Conservation (phyloP, 1,140 invertebrate species). For the Meloidogyne hapla region DNA sequence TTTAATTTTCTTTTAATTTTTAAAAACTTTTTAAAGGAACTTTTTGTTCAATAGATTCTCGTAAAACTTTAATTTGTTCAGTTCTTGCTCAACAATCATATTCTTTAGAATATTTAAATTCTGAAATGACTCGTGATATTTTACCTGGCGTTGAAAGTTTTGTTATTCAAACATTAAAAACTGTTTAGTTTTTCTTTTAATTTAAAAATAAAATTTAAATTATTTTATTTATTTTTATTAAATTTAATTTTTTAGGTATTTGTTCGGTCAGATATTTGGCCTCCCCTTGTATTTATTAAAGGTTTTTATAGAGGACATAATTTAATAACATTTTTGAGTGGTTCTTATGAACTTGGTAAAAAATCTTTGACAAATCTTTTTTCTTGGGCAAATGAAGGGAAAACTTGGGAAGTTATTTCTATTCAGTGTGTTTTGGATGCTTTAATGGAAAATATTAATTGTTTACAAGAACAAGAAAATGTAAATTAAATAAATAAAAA, state of each 20-base stretch:
- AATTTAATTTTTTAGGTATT: background rate
- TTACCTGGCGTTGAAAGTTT: slow-evolving; percentile 49
- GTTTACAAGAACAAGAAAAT: background rate
- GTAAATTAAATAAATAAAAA: background rate
- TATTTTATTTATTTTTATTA: too few relatives aligned
- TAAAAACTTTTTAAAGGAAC: slow-evolving; percentile 36
- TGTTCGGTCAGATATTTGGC: background rate
- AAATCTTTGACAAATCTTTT: slow-evolving; percentile 39
- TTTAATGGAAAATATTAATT: slow-evolving; percentile 14
- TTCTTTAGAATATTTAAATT: slow-evolving; percentile 45
- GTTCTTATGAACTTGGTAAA: slow-evolving; percentile 44
- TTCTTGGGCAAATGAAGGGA: slow-evolving; percentile 39
- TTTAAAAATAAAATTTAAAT: background rate
- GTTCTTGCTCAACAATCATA: slow-evolving; percentile 37
- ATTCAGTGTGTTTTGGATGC: slow-evolving; percentile 33
- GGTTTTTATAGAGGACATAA: slow-evolving; percentile 50
- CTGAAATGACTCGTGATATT: slow-evolving; percentile 46
- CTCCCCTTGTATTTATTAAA: slow-evolving; percentile 42
- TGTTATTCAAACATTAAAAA: slow-evolving; percentile 45
- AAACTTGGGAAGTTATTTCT: slow-evolving; percentile 33
- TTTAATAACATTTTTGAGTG: slow-evolving; percentile 45
- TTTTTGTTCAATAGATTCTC: slow-evolving; percentile 41
- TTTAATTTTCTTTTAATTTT: background rate
- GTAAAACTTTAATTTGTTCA: slow-evolving; percentile 39
- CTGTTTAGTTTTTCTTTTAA: slow-evolving; percentile 10